A percentile compares a stretch with the other conserved stretches of the same genome.
Conservation (phyloP, 2,113 vertebrate species). For the Mobula hypostoma region DNA sequence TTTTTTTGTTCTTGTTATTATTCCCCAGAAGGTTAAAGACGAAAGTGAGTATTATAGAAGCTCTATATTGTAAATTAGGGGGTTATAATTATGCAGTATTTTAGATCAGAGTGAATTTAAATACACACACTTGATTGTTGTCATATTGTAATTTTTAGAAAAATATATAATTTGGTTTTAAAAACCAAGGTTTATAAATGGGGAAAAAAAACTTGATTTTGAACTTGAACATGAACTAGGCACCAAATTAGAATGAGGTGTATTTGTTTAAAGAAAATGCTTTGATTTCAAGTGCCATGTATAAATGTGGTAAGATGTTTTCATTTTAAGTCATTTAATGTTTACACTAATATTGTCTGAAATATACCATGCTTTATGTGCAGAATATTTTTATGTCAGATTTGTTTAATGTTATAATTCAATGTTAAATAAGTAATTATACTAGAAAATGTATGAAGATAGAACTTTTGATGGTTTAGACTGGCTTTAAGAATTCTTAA, state of each 20-base stretch:
- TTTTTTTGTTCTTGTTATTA: constrained; percentile 3
- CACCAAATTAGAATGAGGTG: constrained; percentile 26
- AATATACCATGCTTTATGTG: constrained; percentile 30
- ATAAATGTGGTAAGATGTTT: constrained; percentile 39
- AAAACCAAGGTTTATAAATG: background rate
- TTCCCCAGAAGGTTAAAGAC: background rate
- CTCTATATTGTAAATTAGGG: background rate
- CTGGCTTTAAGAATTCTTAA: background rate
- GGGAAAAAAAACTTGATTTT: background rate
- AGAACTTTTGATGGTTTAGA: background rate
- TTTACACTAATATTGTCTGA: constrained; percentile 42
- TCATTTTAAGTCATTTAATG: constrained; percentile 31
- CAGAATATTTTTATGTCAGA: constrained; percentile 10
- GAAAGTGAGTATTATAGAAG: constrained; percentile 19
- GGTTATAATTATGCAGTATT: background rate
- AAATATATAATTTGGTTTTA: background rate
- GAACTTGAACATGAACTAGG: background rate
- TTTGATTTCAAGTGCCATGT: constrained; percentile 54
- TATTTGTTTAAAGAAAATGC: constrained; percentile 48
- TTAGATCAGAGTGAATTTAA: background rate
- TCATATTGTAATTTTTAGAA: background rate
- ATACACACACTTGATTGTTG: background rate
- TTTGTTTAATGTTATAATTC: constrained; percentile 6
- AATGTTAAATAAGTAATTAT: constrained; percentile 8
- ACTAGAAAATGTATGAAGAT: constrained; percentile 2